Percentiles rank a stretch among this genome's conserved stretches.
Evolutionary conservation across 2,888 invertebrate species (phyloP).

Genomic region (Phyllotreta striolata): DNA sequence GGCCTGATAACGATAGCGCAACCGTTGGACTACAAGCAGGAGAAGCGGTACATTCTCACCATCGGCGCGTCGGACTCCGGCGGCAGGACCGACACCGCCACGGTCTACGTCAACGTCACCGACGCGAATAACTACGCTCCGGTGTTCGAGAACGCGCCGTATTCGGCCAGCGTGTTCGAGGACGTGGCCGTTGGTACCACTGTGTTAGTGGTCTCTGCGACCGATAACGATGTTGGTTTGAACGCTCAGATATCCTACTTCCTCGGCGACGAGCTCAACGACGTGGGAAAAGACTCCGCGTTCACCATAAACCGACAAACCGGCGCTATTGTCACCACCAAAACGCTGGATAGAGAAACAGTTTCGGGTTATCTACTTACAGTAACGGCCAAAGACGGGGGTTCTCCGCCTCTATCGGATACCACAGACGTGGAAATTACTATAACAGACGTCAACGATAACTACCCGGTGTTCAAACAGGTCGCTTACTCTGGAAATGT

Average conservation of each 20-base stretch:
- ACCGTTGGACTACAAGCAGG: conserved; percentile 91
- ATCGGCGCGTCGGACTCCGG: conserved; percentile 90
- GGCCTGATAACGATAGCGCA: conserved; percentile 89
- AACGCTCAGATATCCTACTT: conserved; percentile 90
- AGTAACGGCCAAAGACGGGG: conserved; percentile 93
- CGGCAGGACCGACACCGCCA: conserved; percentile 85
- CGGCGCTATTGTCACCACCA: conserved; percentile 90
- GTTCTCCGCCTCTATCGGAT: conserved; percentile 88
- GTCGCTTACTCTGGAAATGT: conserved; percentile 83
- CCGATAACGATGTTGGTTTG: conserved; percentile 93
- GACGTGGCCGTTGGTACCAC: conserved; percentile 92
- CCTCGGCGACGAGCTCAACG: conserved; percentile 72
- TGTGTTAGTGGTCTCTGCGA: conserved; percentile 89
- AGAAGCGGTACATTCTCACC: conserved; percentile 85
- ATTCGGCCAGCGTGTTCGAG: conserved; percentile 89
- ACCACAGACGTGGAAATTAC: conserved; percentile 96
- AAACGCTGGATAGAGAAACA: conserved; percentile 85
- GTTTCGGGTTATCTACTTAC: conserved; percentile 83
- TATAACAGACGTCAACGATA: conserved; percentile 96
- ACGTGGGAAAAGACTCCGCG: conserved; percentile 68
- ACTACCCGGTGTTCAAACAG: conserved; percentile 86
- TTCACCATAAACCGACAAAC: conserved; percentile 93
- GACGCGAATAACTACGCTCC: conserved; percentile 96
- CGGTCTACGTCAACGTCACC: conserved; percentile 90
- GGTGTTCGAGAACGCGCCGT: conserved; percentile 92